Evolutionary conservation across 1,140 invertebrate species (phyloP).

Genomic region (Lasioglossum albipes): DNA sequence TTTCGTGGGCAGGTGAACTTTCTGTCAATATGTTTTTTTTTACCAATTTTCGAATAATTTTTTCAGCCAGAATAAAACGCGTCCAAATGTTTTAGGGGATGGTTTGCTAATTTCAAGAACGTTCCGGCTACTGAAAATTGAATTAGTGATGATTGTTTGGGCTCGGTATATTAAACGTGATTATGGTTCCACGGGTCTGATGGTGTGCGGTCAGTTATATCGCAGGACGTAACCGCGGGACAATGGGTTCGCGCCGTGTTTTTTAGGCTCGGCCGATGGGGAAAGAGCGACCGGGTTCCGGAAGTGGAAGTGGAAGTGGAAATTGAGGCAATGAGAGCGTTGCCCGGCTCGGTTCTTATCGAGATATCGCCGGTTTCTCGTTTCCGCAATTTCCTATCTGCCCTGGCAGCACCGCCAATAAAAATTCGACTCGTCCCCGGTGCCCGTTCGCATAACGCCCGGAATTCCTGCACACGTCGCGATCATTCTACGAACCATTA

Average conservation of each 20-base stretch:
- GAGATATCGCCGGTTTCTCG: slow-evolving; percentile 68
- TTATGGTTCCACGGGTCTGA: no score
- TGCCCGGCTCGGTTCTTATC: slow-evolving; percentile 64
- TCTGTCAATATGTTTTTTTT: no score
- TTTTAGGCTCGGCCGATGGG: slow-evolving; percentile 68
- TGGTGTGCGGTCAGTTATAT: slow-evolving; percentile 21
- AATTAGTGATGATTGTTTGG: background rate
- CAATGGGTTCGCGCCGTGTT: slow-evolving; percentile 47
- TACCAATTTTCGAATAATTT: no score
- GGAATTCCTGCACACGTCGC: background rate
- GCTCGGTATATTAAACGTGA: background rate
- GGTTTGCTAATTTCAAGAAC: no score
- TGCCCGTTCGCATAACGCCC: slow-evolving; percentile 10
- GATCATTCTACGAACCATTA: background rate
- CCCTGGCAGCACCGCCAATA: slow-evolving; percentile 51
- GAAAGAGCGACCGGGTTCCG: slow-evolving; percentile 66
- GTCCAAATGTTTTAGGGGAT: no score
- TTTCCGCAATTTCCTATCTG: slow-evolving; percentile 72
- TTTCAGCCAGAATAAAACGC: no score
- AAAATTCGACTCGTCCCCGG: slow-evolving; percentile 51
- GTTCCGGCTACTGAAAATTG: no score
- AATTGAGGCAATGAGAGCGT: slow-evolving; percentile 74
- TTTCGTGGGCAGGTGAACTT: no score
- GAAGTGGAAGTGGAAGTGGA: slow-evolving; percentile 76
- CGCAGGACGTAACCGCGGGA: slow-evolving; percentile 24